Evolutionary conservation across 2,797 vertebrate species (phyloP).

Genomic region (Notamacropus eugenii): DNA sequence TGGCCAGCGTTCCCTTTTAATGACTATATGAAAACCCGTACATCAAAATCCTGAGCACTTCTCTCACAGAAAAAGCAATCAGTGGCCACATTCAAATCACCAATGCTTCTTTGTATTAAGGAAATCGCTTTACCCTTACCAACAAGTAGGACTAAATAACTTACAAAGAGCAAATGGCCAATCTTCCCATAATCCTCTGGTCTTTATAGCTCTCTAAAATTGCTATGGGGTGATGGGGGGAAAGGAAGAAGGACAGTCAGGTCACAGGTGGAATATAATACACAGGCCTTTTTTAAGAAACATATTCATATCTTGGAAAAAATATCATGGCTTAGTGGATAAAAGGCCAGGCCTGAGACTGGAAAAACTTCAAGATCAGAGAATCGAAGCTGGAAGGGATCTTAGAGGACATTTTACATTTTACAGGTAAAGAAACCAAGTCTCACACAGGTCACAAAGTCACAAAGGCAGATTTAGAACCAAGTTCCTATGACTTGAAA

Average conservation of each 20-base stretch:
- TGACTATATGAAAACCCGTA: not conserved
- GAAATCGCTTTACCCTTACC: not conserved
- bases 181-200: not conserved
- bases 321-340: not conserved
- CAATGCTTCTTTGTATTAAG: not conserved
- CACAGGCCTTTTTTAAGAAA: not conserved
- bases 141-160: not conserved
- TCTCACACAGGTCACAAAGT: not conserved
- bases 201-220: not conserved
- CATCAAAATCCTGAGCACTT: not conserved
- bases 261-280: not conserved
- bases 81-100: not conserved
- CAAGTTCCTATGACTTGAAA: not conserved
- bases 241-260: not conserved
- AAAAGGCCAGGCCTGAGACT: not conserved
- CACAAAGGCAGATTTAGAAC: not conserved
- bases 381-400: not conserved
- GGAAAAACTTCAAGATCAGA: not conserved
- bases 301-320: not conserved
- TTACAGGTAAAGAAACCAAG: not conserved
- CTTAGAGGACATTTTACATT: not conserved
- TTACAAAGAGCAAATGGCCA: conserved; percentile 21
- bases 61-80: not conserved
- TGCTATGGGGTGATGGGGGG: not conserved
- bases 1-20: not conserved